Percentiles rank a stretch among this genome's conserved stretches.
Conservation (phyloP, 2,888 invertebrate genomes). For the Cataglyphis cursor region DNA sequence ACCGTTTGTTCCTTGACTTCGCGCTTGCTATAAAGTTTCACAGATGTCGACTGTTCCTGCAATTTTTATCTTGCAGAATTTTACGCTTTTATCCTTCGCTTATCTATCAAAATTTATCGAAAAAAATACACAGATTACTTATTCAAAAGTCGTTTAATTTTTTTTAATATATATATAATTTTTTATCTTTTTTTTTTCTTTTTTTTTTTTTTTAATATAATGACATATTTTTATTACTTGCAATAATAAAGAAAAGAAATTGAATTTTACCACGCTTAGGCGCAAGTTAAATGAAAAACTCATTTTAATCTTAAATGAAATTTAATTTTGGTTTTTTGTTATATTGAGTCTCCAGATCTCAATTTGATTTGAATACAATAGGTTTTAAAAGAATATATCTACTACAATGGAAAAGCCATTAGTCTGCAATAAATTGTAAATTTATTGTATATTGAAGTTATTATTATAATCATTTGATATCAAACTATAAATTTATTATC, state of each 20-base stretch:
- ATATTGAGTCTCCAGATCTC: not conserved
- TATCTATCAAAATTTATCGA: not conserved
- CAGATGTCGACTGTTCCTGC: constrained; percentile 36
- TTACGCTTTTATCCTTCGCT: not conserved
- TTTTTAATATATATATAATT: not conserved
- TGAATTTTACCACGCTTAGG: not conserved
- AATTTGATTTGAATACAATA: not conserved
- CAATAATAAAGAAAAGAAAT: not conserved
- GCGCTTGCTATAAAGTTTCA: constrained; percentile 7
- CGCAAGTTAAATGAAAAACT: not conserved
- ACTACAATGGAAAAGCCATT: not conserved
- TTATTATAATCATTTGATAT: not conserved
- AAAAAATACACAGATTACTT: not conserved
- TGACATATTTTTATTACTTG: constrained; percentile 4
- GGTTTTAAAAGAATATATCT: not conserved
- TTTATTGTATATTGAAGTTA: not conserved
- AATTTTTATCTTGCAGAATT: not conserved
- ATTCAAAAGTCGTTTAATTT: not conserved
- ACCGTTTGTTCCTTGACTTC: constrained; percentile 22
- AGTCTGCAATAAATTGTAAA: not conserved
- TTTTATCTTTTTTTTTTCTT: not conserved
- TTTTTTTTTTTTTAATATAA: not conserved
- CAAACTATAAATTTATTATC: not conserved
- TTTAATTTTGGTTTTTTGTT: not conserved
- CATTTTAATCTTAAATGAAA: not conserved